Evolutionary conservation across 2,797 vertebrate genomes (phyloP).

Genomic region (Myioborus miniatus): DNA sequence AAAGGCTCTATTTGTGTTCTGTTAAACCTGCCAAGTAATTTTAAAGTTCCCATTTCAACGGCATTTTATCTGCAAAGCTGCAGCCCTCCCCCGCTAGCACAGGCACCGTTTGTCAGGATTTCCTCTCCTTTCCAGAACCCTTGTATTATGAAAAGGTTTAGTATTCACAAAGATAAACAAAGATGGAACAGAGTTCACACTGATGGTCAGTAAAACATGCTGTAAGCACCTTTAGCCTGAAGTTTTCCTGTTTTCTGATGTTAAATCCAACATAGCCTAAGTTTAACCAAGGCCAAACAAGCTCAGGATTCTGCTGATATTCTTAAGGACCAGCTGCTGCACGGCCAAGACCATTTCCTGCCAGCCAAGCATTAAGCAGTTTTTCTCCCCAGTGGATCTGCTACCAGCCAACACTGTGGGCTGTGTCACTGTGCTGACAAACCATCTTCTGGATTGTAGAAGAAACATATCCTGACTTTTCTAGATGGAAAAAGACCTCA

Average conservation of each 20-base stretch:
- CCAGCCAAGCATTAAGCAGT: neutral
- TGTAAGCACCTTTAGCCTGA: neutral
- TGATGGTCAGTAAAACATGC: neutral
- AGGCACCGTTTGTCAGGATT: conserved; percentile 37
- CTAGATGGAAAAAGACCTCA: accelerated
- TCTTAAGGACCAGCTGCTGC: neutral
- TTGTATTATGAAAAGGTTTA: neutral
- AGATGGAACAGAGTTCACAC: neutral
- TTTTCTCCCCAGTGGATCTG: neutral
- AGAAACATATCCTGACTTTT: neutral
- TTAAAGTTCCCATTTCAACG: neutral
- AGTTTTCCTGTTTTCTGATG: neutral
- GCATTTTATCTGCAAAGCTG: conserved; percentile 9
- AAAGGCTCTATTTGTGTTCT: neutral
- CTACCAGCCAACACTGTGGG: neutral
- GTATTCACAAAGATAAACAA: conserved; percentile 17
- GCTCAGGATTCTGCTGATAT: neutral
- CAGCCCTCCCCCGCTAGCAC: neutral
- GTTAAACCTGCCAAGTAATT: neutral
- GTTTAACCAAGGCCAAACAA: neutral
- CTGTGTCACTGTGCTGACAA: neutral
- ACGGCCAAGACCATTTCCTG: conserved; percentile 2
- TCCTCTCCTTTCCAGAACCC: conserved; percentile 32
- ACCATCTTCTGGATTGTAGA: neutral
- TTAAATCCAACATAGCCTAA: neutral